Evolutionary conservation across 1,140 invertebrate species (phyloP), one percentile per base, ranked within the genome.

Genomic region (Drosophila hydei): DNA sequence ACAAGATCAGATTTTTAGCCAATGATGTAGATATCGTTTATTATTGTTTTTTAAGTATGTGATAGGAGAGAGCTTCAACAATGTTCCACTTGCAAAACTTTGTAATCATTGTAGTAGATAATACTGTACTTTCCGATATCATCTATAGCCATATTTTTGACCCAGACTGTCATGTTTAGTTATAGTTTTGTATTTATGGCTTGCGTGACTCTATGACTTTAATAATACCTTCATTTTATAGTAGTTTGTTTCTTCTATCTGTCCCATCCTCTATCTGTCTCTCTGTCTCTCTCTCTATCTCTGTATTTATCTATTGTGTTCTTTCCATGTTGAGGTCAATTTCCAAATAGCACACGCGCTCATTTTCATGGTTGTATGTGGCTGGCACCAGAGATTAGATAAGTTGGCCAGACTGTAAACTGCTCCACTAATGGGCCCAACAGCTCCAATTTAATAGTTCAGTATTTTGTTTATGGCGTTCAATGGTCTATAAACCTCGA

Each of bases 141-240:
- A 33, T 11, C 2, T 33, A 33, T 11, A 33, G 2, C 12, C 9
- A 33, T 33, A 33, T 11, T 30, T 30, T 30, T 30, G 8, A 0
- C 7, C 7, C 9, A 11, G 0, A 33, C 12, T 11, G 30, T 11
- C 30, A 33, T 33, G 12, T 11, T 3, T 33, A 33, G 30, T 33
- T 11, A 11, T 33, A 11, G 1, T 33, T 25, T 27, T 56, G n/a
- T 56, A 43, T 18, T 43, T 55, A 42, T 12, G 16, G 47, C 25
- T 72, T 23, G 69, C 75, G 69, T 78, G 75, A 68, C 75, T 78
- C 77, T 78, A 68, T 55, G 43, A 58, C 61, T 68, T 43, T 16
- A 40, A 56, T 56, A 51, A 68, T 68, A 61, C 36, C 14, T 30
- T 50, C 21, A 45, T 30, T 78, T 74, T 58, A 55, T 58, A 58